Base-by-base conservation (phyloP, 2,113 vertebrate species). In the Chaetorhynchus papuensis region DNA sequence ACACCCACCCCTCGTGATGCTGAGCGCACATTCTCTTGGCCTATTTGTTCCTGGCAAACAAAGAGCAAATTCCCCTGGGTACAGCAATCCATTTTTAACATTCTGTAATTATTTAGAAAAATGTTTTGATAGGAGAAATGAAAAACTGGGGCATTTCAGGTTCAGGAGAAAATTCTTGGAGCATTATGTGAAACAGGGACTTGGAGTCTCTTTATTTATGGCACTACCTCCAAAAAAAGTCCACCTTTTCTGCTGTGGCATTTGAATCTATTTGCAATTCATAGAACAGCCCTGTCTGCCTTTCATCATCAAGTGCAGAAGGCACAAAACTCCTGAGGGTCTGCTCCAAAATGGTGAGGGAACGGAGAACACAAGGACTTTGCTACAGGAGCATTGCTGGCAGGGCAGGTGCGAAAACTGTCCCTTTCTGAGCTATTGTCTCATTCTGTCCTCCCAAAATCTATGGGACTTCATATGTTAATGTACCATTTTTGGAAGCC, bases 21-120 rank as follows among this genome's bases (percentile, higher is more conserved):
- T 94, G 94, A 96, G 75, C 19, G 63, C 87, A 96, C 87, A 77
- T 91, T 91, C 93, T 94, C 78, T 89, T 94, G 96, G 91, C 93
- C 94, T 96, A 91, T 96, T 96, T 97, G 95, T 91, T 96, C 94
- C 93, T 94, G 82, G 94, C 94, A 97, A 96, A 96, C 94, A 96
- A 94, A 93, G 71, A 93, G 24, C 93, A 94, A 91, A 94, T 95
- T 93, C 94, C 68, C 78, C 71, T 80, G 79, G 96, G 95, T 94
- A 90, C 85, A 90, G 92, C 56, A 95, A 93, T 95, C 88, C 96
- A 94, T 95, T 94, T 97, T 95, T 95, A 97, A 97, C 88, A 75
- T 49, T 85, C 93, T 75, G 75, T 92, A 97, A 95, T 97, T 96
- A 95, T 93, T 97, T 96, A 90, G 94, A 82, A 93, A 96, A 94